Evolutionary conservation across 2,797 vertebrate genomes (phyloP), one percentile per base, ranked within the genome.

Genomic region (Arctocebus calabarensis): DNA sequence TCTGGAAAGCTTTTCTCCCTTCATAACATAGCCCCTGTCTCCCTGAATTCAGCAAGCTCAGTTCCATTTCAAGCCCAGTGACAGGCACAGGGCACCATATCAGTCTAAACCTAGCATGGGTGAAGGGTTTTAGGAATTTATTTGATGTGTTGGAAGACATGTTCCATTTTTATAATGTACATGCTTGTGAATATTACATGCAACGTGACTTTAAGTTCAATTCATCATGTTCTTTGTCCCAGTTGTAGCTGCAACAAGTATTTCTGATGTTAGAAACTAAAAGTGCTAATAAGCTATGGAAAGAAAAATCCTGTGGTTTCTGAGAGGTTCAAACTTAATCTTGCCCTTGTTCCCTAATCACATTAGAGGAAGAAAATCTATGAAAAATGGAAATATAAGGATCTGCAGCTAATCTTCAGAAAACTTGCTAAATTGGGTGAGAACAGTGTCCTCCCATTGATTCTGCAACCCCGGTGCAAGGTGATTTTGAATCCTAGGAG

Each of bases 221-320:
- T 59, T 62, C 20, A 9, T 20, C 17, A 3, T 25, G 20, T 40
- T 55, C 71, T 84, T 70, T 84, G 62, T 70, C 32, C 45, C 29
- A 57, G 32, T 34, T 75, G n/a, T 43, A 27, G 3, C 32, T 84
- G 29, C 25, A 77, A 10, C 64, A 77, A 25, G 19, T 52, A 37
- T 82, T 85, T 91, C 45, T n/a, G 37, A 57, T 88, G 29, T 59
- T 62, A 71, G 73, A 71, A 93, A 88, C 73, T 57, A 37, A 74
- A 78, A 68, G 52, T 74, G 62, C 32, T 70, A 48, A 27, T 75
- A 79, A 37, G 3, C 25, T 10, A 64, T 32, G 81, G 64, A 40
- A 81, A 84, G 68, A 83, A 45, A 92, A 79, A 32, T 29, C 40
- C n/a, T 74, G 34, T 37, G n/a, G 37, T 62, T 68, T 86, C 22